Conservation (phyloP, 2,113 vertebrate genomes). For the Halichoeres trimaculatus region DNA sequence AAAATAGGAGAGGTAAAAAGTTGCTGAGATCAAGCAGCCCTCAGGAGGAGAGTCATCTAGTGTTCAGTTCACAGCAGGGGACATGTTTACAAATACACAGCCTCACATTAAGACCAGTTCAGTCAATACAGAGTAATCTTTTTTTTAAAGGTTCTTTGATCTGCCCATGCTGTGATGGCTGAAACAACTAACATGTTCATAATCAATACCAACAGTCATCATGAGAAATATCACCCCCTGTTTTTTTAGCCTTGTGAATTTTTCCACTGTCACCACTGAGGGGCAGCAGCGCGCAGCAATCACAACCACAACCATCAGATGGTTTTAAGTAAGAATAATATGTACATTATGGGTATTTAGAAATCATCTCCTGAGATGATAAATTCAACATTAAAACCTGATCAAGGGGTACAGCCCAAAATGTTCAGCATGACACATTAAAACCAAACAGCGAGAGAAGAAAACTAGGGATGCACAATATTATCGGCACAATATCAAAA, state of each 20-base stretch:
- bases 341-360: too few species aligned
- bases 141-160: not conserved
- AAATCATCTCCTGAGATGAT: too few species aligned
- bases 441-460: too few species aligned
- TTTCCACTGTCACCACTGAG: conserved; percentile 16
- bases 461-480: too few species aligned
- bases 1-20: not conserved
- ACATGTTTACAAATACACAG: not conserved
- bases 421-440: too few species aligned
- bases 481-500: too few species aligned
- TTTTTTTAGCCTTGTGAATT: not conserved
- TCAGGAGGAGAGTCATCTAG: too few species aligned
- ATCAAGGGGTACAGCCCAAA: too few species aligned
- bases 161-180: not conserved
- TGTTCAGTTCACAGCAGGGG: too few species aligned
- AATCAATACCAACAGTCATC: not conserved
- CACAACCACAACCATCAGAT: not conserved
- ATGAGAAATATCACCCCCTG: not conserved
- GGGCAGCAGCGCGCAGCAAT: conserved; percentile 15
- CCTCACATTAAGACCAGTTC: not conserved
- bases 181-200: not conserved
- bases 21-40: not conserved
- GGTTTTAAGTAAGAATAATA: not conserved
- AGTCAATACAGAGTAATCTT: not conserved
- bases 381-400: too few species aligned